A percentile compares a stretch with the other conserved stretches of the same genome.
Conservation (phyloP, 2,888 invertebrate genomes). For the Quadroppia sp. region DNA sequence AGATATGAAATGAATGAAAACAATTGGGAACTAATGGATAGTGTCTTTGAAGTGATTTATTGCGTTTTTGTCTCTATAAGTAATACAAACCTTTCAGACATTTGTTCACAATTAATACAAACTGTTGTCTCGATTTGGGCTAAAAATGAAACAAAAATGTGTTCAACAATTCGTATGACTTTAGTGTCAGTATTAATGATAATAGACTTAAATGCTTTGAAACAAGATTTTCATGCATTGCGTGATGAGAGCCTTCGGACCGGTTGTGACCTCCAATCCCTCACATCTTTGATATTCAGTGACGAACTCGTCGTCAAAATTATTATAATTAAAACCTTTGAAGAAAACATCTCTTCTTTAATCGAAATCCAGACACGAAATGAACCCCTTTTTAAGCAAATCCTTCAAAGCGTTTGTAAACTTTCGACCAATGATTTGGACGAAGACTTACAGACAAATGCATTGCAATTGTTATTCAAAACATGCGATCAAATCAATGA, state of each 20-base stretch:
- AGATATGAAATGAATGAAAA: neutral
- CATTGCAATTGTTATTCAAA: neutral
- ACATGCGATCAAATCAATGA: neutral
- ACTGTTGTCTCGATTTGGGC: slow-evolving; percentile 2
- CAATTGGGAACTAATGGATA: slow-evolving; percentile 8
- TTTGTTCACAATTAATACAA: neutral
- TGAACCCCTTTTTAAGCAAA: neutral
- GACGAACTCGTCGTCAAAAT: slow-evolving; percentile 9
- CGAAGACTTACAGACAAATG: slow-evolving; percentile 18
- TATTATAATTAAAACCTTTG: slow-evolving; percentile 13
- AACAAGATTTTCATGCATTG: neutral
- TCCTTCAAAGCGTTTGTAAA: neutral
- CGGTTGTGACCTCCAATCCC: neutral
- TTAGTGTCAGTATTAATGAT: neutral
- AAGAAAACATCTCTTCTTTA: neutral
- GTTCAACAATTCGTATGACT: slow-evolving; percentile 6
- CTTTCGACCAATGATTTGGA: slow-evolving; percentile 19
- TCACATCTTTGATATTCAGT: neutral
- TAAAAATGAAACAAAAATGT: neutral
- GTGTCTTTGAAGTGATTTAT: slow-evolving; percentile 15
- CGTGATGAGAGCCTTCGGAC: neutral
- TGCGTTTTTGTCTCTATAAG: neutral
- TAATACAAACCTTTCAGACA: neutral
- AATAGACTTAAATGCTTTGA: neutral
- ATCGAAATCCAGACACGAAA: slow-evolving; percentile 9